phyloP scores from a whole-genome alignment of 2,113 vertebrate genomes.

The Erythrolamprus reginae region DNA sequence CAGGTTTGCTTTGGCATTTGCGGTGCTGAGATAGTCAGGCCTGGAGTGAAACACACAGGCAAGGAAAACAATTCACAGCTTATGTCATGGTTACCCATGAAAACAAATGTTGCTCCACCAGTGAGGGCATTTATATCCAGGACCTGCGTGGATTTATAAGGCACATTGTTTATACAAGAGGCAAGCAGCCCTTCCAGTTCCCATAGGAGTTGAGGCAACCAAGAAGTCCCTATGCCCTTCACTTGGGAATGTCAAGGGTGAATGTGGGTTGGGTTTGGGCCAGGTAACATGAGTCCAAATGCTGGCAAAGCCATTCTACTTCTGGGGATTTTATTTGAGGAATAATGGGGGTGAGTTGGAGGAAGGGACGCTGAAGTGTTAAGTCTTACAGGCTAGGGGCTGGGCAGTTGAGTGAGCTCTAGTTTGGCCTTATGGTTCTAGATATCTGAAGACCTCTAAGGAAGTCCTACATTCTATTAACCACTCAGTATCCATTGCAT shows the following conservation, averaged over 20 bases:
- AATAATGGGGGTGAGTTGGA: not conserved
- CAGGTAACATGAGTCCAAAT: not conserved
- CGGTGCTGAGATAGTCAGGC: not conserved
- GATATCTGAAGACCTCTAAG: not conserved
- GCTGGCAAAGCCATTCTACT: not conserved
- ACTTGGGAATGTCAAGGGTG: not conserved
- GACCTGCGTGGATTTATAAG: constrained; percentile 37
- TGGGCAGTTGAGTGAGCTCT: not conserved
- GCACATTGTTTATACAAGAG: constrained; percentile 38
- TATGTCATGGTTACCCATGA: constrained; percentile 50
- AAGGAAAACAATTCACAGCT: not conserved
- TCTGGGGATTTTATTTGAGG: not conserved
- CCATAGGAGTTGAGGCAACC: not conserved
- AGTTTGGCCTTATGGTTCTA: not conserved
- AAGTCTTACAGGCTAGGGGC: not conserved
- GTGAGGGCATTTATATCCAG: constrained; percentile 57
- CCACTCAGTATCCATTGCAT: not conserved
- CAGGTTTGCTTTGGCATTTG: not conserved
- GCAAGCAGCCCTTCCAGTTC: not conserved
- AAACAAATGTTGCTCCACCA: constrained; percentile 43
- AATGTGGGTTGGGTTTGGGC: not conserved
- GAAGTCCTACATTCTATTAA: not conserved
- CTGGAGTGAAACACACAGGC: not conserved
- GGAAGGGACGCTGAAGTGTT: too few species aligned
- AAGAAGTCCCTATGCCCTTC: accelerated